phyloP scores from a whole-genome alignment of 2,888 invertebrate species.

The Carcina quercana region DNA sequence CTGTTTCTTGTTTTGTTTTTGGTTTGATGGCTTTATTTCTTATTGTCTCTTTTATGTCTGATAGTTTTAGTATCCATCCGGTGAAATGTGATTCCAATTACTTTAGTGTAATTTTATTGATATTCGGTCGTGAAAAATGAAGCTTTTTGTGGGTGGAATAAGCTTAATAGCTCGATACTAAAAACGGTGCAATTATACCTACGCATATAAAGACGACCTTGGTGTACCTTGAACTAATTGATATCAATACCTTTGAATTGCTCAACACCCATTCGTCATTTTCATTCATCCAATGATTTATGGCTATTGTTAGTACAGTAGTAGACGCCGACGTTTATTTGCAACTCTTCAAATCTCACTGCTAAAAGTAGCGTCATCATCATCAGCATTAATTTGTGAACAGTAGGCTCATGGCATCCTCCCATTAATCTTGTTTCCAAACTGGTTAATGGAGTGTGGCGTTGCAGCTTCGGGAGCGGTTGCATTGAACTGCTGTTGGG shows the following conservation, averaged over 20 bases:
- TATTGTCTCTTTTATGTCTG: no score
- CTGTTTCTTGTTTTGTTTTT: background rate
- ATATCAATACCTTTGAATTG: background rate
- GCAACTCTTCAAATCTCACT: slow-evolving; percentile 8
- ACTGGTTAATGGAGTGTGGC: slow-evolving; percentile 51
- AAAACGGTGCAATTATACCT: no score
- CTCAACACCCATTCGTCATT: background rate
- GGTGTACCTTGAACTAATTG: no score
- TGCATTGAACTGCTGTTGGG: slow-evolving; percentile 30
- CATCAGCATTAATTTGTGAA: slow-evolving; percentile 3
- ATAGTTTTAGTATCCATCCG: no score
- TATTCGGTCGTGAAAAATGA: no score
- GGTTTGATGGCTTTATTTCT: background rate
- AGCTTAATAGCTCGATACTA: no score
- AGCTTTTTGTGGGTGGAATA: no score
- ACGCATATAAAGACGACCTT: no score
- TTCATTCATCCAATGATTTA: background rate
- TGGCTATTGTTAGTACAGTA: background rate
- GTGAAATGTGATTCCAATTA: no score
- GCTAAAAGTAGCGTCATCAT: no score
- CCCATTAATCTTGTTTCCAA: slow-evolving; percentile 53
- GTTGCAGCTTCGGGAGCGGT: slow-evolving; percentile 41
- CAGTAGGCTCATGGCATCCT: slow-evolving; percentile 5
- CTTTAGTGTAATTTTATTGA: no score
- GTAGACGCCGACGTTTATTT: background rate